Percentiles rank a stretch among this genome's conserved stretches.
Evolutionary conservation across 2,797 vertebrate species (phyloP).

Genomic region (Chaunax sp.): DNA sequence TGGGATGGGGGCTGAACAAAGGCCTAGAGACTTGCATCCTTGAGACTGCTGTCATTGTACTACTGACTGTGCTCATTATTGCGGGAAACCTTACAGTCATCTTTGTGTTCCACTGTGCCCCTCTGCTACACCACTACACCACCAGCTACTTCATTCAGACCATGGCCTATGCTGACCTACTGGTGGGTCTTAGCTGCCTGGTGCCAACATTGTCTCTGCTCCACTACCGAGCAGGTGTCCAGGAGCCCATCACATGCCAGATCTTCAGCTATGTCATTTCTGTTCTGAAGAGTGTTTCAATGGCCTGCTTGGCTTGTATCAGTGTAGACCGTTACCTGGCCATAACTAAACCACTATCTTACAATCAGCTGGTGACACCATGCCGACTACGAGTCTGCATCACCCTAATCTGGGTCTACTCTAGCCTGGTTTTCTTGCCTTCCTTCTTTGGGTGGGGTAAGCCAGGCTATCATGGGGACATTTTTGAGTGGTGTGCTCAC

Average conservation of each 20-base stretch:
- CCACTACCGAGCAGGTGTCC: constrained; percentile 93
- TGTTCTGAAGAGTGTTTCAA: constrained; percentile 97
- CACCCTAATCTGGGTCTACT: constrained; percentile 95
- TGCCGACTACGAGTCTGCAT: constrained; percentile 96
- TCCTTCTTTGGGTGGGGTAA: constrained; percentile 99
- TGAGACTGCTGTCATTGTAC: constrained; percentile 94
- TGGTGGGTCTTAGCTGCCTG: constrained; percentile 97
- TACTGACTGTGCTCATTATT: constrained; percentile 96
- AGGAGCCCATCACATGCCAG: constrained; percentile 95
- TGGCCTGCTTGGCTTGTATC: constrained; percentile 98
- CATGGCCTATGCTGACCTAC: constrained; percentile 98
- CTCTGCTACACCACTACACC: constrained; percentile 96
- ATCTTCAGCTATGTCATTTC: constrained; percentile 98
- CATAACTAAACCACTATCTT: constrained; percentile 97
- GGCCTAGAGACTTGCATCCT: constrained; percentile 91
- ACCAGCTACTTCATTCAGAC: constrained; percentile 99
- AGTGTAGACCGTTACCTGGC: constrained; percentile 98
- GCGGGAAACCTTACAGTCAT: constrained; percentile 97
- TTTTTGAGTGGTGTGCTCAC: constrained; percentile 98
- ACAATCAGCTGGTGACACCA: constrained; percentile 97
- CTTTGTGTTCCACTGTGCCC: constrained; percentile 98
- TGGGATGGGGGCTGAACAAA: constrained; percentile 92
- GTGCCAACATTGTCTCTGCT: constrained; percentile 96
- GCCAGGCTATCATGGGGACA: constrained; percentile 98
- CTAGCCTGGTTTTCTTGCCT: constrained; percentile 94